Conservation (phyloP, 2,888 invertebrate genomes). For the Chouioia cunea region DNA sequence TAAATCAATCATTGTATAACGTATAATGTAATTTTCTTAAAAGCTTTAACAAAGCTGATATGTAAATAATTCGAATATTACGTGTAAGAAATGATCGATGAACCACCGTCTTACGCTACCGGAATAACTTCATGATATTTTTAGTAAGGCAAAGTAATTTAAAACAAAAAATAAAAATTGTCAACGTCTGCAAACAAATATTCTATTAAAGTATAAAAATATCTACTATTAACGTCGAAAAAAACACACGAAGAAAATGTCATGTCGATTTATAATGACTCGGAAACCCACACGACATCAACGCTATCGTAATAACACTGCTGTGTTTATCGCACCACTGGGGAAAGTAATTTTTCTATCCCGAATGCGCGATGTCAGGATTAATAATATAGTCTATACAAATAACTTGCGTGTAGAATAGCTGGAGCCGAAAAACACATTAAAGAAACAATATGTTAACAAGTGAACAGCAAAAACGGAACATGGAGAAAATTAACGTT, state of each 20-base stretch:
- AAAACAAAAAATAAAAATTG: no score
- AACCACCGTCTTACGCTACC: no score
- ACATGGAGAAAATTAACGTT: background rate
- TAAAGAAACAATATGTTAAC: background rate
- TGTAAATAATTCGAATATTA: no score
- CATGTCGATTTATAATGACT: slow-evolving; percentile 15
- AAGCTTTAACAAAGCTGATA: no score
- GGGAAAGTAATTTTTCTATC: slow-evolving; percentile 33
- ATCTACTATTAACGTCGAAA: slow-evolving; percentile 10
- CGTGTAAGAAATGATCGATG: no score
- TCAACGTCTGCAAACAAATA: no score
- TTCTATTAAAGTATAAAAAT: background rate
- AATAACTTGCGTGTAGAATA: slow-evolving; percentile 34
- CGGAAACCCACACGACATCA: slow-evolving; percentile 5
- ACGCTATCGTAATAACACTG: slow-evolving; percentile 32
- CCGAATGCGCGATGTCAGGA: slow-evolving; percentile 13
- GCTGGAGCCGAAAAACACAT: slow-evolving; percentile 1
- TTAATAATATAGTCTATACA: slow-evolving; percentile 35
- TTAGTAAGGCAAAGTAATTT: no score
- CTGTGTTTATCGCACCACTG: slow-evolving; percentile 32
- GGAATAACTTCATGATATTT: no score
- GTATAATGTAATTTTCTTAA: no score
- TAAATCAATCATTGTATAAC: no score
- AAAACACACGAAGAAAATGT: background rate
- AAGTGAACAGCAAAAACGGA: background rate